These are phyloP conservation scores for Euphydryas editha DNA, from an alignment of 2,888 invertebrate species.

Conservation along the genomic window DNA sequence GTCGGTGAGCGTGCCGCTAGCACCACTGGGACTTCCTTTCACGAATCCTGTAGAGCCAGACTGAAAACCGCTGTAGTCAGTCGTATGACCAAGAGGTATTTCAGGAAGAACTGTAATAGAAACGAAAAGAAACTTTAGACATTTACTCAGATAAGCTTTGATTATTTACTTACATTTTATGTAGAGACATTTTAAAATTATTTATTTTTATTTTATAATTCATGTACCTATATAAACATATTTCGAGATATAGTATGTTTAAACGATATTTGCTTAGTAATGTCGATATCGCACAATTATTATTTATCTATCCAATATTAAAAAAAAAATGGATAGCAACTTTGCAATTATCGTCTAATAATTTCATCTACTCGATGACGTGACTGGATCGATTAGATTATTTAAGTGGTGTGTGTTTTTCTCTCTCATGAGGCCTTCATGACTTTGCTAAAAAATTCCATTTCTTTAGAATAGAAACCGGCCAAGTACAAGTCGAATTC, in stretches of 20 bases:
- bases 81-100: slow-evolving; percentile 72
- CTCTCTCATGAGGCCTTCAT: background rate
- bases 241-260: too few species aligned
- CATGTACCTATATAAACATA: too few species aligned
- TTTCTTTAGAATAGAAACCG: background rate
- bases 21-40: slow-evolving; percentile 68
- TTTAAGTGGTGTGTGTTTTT: slow-evolving; percentile 16
- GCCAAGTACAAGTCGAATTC: too few species aligned
- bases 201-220: too few species aligned
- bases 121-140: background rate
- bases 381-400: slow-evolving; percentile 14
- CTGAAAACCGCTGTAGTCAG: slow-evolving; percentile 72
- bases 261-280: too few species aligned
- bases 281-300: too few species aligned
- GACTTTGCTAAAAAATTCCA: slow-evolving; percentile 1
- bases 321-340: background rate
- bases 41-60: slow-evolving; percentile 63
- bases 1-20: slow-evolving; percentile 71
- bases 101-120: slow-evolving; percentile 81
- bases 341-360: slow-evolving; percentile 3
- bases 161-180: background rate
- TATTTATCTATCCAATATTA: too few species aligned
- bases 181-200: too few species aligned
- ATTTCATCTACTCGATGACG: slow-evolving; percentile 14
- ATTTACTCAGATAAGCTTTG: background rate